Evolutionary conservation across 2,113 vertebrate species (phyloP).

Genomic region (Eulemur rufifrons): DNA sequence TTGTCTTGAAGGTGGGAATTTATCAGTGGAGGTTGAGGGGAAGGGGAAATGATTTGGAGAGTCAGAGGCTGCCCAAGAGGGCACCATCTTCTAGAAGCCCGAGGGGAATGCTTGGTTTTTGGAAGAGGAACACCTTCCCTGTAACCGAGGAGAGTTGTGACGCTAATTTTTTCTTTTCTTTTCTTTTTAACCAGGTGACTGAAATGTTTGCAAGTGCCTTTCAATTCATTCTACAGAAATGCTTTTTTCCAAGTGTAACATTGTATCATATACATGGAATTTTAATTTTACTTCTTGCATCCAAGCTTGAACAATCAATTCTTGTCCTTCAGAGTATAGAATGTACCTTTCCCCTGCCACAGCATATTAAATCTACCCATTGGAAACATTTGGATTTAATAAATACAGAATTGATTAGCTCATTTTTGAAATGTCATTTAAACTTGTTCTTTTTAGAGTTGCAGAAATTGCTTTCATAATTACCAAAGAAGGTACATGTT

Average conservation of each 20-base stretch:
- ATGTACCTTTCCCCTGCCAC: neutral
- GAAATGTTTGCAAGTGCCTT: neutral
- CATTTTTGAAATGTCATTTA: constrained; percentile 5
- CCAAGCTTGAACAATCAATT: constrained; percentile 41
- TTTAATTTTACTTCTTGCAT: constrained; percentile 46
- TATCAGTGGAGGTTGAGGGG: neutral
- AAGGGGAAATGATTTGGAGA: neutral
- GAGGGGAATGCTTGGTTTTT: neutral
- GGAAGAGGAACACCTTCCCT: neutral
- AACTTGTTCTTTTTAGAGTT: neutral
- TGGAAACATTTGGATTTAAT: constrained; percentile 43
- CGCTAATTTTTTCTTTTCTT: neutral
- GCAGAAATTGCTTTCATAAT: neutral
- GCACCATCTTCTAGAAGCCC: neutral
- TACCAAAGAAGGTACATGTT: neutral
- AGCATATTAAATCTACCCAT: neutral
- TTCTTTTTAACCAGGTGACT: neutral
- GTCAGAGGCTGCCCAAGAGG: neutral
- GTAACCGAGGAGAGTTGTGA: neutral
- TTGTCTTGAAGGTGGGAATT: neutral
- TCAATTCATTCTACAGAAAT: neutral
- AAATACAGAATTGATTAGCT: constrained; percentile 29
- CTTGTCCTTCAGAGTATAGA: neutral
- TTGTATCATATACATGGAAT: constrained; percentile 46
- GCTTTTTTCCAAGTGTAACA: neutral